Evolutionary conservation across 2,888 invertebrate species (phyloP).

Genomic region (Drosophila mulleri): DNA sequence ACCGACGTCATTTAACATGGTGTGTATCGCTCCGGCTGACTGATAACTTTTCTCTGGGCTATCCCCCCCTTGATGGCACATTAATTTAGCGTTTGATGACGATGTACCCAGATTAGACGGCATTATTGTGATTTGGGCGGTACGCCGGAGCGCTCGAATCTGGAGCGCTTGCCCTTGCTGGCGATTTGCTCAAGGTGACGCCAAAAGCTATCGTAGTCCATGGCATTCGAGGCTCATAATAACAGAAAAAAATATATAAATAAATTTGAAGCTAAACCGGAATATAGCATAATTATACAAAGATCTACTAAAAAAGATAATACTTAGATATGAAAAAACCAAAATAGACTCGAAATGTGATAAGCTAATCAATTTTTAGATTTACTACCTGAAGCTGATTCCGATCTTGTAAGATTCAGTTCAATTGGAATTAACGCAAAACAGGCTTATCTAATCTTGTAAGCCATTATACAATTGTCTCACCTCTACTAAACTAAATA

Average conservation of each 20-base stretch:
- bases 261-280: neutral
- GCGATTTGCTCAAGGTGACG: conserved; percentile 49
- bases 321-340: neutral
- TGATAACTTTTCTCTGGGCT: conserved; percentile 75
- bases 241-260: neutral
- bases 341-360: neutral
- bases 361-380: too few relatives aligned
- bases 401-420: too few relatives aligned
- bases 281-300: neutral
- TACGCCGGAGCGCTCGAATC: conserved; percentile 28
- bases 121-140: conserved; percentile 40
- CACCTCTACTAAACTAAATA: neutral
- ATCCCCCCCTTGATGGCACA: conserved; percentile 80
- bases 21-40: conserved; percentile 34
- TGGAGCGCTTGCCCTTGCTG: conserved; percentile 48
- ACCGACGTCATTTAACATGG: conserved; percentile 54
- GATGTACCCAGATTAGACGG: conserved; percentile 63
- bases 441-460: neutral
- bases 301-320: too few relatives aligned
- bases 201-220: conserved; percentile 26
- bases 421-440: neutral
- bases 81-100: conserved; percentile 71
- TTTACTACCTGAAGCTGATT: neutral
- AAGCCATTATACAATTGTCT: neutral
- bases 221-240: neutral